phyloP scores from a whole-genome alignment of 2,113 vertebrate species.

The Melierax canorus region DNA sequence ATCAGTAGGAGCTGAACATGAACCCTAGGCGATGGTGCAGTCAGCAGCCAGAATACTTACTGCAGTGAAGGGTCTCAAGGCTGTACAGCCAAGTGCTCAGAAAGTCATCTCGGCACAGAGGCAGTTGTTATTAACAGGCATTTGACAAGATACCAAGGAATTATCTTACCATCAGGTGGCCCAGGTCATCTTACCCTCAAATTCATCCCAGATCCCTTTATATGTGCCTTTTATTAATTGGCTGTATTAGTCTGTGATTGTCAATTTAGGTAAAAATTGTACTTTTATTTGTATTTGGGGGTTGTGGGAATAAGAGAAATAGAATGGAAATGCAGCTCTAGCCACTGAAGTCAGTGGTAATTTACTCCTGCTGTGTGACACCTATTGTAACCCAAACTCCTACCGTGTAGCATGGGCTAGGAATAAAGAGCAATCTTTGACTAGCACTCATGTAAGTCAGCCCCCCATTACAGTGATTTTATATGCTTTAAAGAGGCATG shows the following conservation, averaged over 20 bases:
- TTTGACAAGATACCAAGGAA: not conserved
- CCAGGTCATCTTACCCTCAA: not conserved
- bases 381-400: not conserved
- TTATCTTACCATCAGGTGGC: not conserved
- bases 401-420: not conserved
- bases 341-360: not conserved
- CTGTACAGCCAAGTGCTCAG: not conserved
- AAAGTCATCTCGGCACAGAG: not conserved
- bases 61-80: not conserved
- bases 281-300: not conserved
- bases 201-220: not conserved
- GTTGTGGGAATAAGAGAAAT: not conserved
- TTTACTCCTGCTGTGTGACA: constrained; percentile 16
- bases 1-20: not conserved
- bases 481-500: not conserved
- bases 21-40: not conserved
- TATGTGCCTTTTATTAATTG: not conserved
- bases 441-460: not conserved
- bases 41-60: not conserved
- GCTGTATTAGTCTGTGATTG: not conserved
- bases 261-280: not conserved
- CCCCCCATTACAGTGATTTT: not conserved
- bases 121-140: not conserved
- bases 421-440: constrained; percentile 12
- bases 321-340: not conserved